Evolutionary conservation across 2,797 vertebrate species (phyloP), one percentile per base, ranked within the genome.

Genomic region (Threskiornis aethiopicus): DNA sequence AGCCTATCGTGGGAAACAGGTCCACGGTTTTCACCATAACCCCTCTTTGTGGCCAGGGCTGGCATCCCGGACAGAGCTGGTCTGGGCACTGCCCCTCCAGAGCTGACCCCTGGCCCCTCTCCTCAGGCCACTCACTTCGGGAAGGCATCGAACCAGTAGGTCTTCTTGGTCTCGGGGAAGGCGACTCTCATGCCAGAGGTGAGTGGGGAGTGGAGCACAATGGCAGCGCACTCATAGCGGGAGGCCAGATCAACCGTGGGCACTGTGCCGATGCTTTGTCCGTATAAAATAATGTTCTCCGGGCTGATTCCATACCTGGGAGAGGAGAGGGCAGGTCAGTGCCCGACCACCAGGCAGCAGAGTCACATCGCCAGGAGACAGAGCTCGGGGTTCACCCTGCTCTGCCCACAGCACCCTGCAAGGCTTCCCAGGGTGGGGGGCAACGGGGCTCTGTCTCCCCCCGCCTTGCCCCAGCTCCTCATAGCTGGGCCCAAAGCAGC

Each of bases 121-220:
- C 81, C 59, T 44, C 49, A 8, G 29, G 52, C 18, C 25, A 97
- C 99, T 99, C 98, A 99, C 99, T 99, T 99, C 96, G 99, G 99
- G 96, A 99, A 99, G 33, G 99, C 99, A 39, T 99, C 99, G 3
- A 99, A 99, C 98, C 99, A 99, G 95, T 99, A 99, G 20, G 99
- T 99, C 98, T 99, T 99, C 98, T 99, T 99, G 81, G 99, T 99
- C 87, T 99, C 99, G 0, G 99, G 99, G 97, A 99, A 99, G 94
- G 99, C 99, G 12, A 99, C 99, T 55, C 99, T 98, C 99, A 99
- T 99, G 97, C 99, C 99, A 0, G 99, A 99, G 52, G 99, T 99
- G 78, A 99, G 98, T 1, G 99, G 99, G 2, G 99, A 99, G 94
- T 99, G 99, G 75, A 99, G 98, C 66, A 99, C 98, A 14, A 99